Evolutionary conservation across 2,113 vertebrate species (phyloP).

Genomic region (Pterocles orientalis): DNA sequence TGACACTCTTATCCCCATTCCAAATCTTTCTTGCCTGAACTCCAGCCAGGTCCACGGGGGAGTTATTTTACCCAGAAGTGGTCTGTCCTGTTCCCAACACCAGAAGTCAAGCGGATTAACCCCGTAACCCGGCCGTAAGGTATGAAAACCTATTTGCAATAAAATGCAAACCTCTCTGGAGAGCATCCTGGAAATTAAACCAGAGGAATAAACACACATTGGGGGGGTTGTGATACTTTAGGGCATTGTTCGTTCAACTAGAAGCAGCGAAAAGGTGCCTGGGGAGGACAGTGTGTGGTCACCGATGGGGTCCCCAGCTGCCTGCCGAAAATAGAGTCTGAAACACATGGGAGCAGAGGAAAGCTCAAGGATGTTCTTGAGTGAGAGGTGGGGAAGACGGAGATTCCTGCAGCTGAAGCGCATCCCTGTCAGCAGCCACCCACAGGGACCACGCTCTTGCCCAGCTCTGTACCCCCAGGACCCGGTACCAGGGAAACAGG

Average conservation of each 20-base stretch:
- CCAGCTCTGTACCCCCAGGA: background rate
- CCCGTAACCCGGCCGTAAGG: background rate
- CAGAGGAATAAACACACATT: constrained; percentile 45
- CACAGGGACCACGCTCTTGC: too few relatives aligned
- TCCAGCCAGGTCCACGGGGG: background rate
- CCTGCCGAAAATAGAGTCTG: background rate
- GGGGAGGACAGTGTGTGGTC: background rate
- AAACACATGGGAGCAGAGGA: constrained; percentile 9
- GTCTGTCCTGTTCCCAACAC: background rate
- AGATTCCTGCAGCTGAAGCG: background rate
- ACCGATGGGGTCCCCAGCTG: background rate
- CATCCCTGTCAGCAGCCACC: too few relatives aligned
- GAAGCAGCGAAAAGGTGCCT: background rate
- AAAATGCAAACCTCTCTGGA: constrained; percentile 60
- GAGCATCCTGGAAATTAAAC: constrained; percentile 56
- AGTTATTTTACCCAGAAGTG: constrained; percentile 36
- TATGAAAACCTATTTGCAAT: constrained; percentile 67
- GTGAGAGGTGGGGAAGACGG: background rate
- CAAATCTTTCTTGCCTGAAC: constrained; percentile 4
- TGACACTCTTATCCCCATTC: background rate
- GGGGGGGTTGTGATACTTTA: background rate
- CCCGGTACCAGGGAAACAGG: background rate
- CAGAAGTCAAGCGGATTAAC: constrained; percentile 4
- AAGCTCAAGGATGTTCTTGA: background rate
- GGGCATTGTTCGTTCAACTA: constrained; percentile 46